Percentiles rank a stretch among this genome's conserved stretches.
Evolutionary conservation across 2,888 invertebrate species (phyloP).

Genomic region (Campoplex nolae): DNA sequence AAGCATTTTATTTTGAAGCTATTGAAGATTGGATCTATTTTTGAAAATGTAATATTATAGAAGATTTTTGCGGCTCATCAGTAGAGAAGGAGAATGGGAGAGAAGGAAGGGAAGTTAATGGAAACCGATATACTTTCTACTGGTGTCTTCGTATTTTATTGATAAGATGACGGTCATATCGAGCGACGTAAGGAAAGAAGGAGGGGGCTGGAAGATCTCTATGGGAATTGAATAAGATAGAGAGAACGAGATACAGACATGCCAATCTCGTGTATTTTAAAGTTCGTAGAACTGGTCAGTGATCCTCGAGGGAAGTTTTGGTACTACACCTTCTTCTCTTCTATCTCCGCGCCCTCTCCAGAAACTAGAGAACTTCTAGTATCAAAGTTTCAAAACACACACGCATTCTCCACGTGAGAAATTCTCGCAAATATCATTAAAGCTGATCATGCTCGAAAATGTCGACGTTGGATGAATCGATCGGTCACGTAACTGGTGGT

Average conservation of each 20-base stretch:
- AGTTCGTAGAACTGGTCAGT: slow-evolving; percentile 58
- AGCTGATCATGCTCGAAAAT: slow-evolving; percentile 78
- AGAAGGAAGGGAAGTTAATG: not conserved
- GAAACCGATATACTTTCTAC: slow-evolving; percentile 25
- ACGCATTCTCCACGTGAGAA: slow-evolving; percentile 52
- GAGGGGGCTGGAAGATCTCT: not conserved
- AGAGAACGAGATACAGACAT: slow-evolving; percentile 4
- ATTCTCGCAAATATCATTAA: slow-evolving; percentile 73
- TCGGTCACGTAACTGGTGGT: slow-evolving; percentile 73
- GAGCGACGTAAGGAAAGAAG: not conserved
- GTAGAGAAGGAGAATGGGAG: not conserved
- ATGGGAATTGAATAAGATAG: slow-evolving; percentile 35
- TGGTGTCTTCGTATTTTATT: slow-evolving; percentile 17
- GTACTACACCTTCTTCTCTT: slow-evolving; percentile 2
- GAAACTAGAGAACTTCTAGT: slow-evolving; percentile 23
- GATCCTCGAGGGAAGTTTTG: slow-evolving; percentile 63
- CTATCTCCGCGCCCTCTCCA: not conserved
- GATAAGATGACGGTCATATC: not conserved
- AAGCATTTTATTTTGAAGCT: slow-evolving; percentile 16
- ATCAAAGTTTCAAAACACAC: slow-evolving; percentile 51
- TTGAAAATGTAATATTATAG: not conserved
- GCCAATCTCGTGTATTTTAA: slow-evolving; percentile 51
- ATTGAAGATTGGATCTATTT: slow-evolving; percentile 24
- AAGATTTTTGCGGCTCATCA: not conserved
- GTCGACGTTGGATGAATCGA: slow-evolving; percentile 77